A percentile compares a stretch with the other conserved stretches of the same genome.
Evolutionary conservation across 2,888 invertebrate genomes (phyloP).

Genomic region (Drosophila mettleri): DNA sequence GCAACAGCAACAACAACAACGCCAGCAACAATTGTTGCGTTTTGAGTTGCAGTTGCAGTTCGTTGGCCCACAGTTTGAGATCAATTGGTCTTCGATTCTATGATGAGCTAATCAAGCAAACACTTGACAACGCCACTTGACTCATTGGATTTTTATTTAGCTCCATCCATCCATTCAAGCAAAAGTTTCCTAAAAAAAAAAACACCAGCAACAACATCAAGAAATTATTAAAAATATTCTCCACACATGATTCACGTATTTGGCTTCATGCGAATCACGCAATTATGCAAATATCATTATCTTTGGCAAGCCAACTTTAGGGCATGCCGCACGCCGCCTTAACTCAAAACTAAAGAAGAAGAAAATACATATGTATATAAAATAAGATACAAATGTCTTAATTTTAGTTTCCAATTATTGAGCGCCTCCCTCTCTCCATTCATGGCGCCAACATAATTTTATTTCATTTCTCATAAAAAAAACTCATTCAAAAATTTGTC

Average conservation of each 20-base stretch:
- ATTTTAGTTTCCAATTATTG: conserved; percentile 62
- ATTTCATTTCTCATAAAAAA: conserved; percentile 48
- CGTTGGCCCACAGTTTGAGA: conserved; percentile 47
- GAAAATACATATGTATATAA: background rate
- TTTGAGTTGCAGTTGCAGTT: conserved; percentile 49
- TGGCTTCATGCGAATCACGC: conserved; percentile 72
- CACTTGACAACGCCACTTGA: conserved; percentile 48
- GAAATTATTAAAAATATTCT: conserved; percentile 19
- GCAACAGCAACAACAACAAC: conserved; percentile 8
- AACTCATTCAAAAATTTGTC: conserved; percentile 64
- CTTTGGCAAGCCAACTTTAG: conserved; percentile 54
- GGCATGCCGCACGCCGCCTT: conserved; percentile 44
- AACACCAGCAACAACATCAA: background rate
- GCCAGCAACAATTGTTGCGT: conserved; percentile 48
- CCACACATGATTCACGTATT: conserved; percentile 54
- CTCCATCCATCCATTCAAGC: conserved; percentile 7
- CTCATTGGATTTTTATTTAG: conserved; percentile 34
- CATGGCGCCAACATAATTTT: conserved; percentile 64
- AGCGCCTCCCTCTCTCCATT: conserved; percentile 37
- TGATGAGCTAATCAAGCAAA: conserved; percentile 46
- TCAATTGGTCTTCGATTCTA: conserved; percentile 15
- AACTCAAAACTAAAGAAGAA: conserved; percentile 15
- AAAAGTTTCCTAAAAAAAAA: conserved; percentile 11
- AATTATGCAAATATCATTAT: conserved; percentile 73
- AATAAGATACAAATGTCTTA: conserved; percentile 32